Evolutionary conservation across 2,113 vertebrate species (phyloP).

Genomic region (Lophotis ruficrista): DNA sequence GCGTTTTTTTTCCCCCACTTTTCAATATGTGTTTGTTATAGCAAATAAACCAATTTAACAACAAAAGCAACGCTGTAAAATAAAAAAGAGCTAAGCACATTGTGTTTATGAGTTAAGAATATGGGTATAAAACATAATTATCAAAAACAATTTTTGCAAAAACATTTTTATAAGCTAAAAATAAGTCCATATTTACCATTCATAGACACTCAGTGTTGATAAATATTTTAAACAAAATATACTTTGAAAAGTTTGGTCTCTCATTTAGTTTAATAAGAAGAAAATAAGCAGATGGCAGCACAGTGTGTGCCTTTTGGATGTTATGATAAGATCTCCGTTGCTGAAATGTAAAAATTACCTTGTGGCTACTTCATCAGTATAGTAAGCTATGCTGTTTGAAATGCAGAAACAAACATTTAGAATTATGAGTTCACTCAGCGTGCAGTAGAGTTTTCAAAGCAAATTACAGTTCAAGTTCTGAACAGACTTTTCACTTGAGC

Average conservation of each 20-base stretch:
- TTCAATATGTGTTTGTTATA: not conserved
- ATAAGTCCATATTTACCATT: not conserved
- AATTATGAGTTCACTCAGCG: not conserved
- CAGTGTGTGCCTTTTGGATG: slow-evolving; percentile 45
- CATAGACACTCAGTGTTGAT: not conserved
- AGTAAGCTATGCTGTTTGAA: slow-evolving; percentile 30
- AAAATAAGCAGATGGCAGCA: slow-evolving; percentile 60
- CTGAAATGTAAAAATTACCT: slow-evolving; percentile 49
- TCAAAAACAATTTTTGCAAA: not conserved
- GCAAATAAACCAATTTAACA: not conserved
- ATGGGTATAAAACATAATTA: not conserved
- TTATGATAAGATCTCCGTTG: slow-evolving; percentile 14
- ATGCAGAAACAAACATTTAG: slow-evolving; percentile 27
- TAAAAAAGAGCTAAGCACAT: not conserved
- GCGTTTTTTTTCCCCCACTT: not conserved
- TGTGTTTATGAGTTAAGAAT: not conserved
- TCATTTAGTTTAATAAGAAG: slow-evolving; percentile 21
- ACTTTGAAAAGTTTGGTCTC: not conserved
- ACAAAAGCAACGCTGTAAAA: not conserved
- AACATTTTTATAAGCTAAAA: not conserved
- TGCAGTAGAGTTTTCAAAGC: slow-evolving; percentile 21
- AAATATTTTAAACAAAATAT: slow-evolving; percentile 38
- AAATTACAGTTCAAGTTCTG: slow-evolving; percentile 7
- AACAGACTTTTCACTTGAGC: not conserved
- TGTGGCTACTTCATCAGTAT: slow-evolving; percentile 33